These are phyloP conservation scores for Rhynchomys soricoides DNA, from an alignment of 2,113 vertebrate genomes.

Conservation along the genomic window DNA sequence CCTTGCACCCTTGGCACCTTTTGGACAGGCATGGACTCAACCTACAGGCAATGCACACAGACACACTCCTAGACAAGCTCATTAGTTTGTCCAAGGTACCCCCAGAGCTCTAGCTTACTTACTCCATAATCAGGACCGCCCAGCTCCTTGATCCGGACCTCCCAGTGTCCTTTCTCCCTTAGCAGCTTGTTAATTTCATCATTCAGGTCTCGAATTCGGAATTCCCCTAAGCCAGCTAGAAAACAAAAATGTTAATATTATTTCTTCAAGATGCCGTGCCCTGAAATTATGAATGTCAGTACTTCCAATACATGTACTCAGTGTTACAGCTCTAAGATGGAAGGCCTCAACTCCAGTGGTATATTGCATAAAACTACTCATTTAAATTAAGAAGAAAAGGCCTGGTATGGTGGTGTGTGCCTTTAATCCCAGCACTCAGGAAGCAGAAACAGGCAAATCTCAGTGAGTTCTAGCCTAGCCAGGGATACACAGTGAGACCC, in stretches of 20 bases:
- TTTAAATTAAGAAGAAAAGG: neutral
- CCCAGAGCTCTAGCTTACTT: slow-evolving; percentile 64
- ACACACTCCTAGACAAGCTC: neutral
- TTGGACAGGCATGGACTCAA: neutral
- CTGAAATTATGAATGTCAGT: neutral
- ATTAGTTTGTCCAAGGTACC: neutral
- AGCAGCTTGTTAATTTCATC: slow-evolving; percentile 99
- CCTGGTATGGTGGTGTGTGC: neutral
- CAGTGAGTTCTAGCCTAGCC: neutral
- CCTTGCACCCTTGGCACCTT: neutral
- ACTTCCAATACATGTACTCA: neutral
- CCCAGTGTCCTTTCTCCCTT: slow-evolving; percentile 99
- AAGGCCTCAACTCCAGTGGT: neutral
- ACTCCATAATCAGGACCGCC: slow-evolving; percentile 95
- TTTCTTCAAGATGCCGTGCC: neutral
- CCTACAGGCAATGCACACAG: neutral
- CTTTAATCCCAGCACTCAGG: neutral
- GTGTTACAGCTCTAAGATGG: neutral
- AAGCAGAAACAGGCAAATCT: neutral
- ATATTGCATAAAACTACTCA: neutral
- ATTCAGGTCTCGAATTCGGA: slow-evolving; percentile 96
- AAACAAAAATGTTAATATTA: neutral
- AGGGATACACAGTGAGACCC: neutral
- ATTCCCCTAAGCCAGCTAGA: slow-evolving; percentile 96
- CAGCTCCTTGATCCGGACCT: slow-evolving; percentile 95